Conservation (phyloP, 1,140 invertebrate genomes). For the Bathynomus jamesi region DNA sequence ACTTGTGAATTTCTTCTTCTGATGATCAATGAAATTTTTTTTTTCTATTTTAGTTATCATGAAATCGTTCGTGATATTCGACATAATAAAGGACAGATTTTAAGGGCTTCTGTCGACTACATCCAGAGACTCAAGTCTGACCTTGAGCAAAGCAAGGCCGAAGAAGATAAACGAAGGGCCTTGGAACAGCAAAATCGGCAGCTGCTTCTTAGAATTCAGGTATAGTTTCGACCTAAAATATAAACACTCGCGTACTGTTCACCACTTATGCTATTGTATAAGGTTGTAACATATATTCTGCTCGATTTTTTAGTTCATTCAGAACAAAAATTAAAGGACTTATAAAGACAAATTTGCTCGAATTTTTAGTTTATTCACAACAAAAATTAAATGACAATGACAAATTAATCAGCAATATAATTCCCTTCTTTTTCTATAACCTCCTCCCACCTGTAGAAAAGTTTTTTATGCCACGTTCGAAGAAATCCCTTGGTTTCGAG, state of each 20-base stretch:
- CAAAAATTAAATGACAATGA: no score
- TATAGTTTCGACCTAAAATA: constrained; percentile 43
- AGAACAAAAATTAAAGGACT: no score
- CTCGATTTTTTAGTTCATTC: no score
- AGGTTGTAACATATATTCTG: no score
- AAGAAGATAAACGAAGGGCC: constrained; percentile 66
- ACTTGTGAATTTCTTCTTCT: not conserved
- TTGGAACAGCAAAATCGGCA: constrained; percentile 75
- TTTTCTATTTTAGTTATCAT: constrained; percentile 53
- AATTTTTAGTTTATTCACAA: no score
- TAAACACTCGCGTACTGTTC: not conserved
- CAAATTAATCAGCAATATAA: no score
- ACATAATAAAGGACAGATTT: constrained; percentile 92
- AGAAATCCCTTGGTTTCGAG: no score
- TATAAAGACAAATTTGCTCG: no score
- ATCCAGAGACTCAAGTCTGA: constrained; percentile 84
- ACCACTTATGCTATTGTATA: not conserved
- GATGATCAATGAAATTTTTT: constrained; percentile 3
- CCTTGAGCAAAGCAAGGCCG: constrained; percentile 65
- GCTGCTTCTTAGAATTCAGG: constrained; percentile 71
- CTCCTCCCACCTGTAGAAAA: no score
- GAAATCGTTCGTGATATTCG: constrained; percentile 78
- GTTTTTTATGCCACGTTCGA: no score
- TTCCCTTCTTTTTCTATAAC: no score
- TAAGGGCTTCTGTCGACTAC: constrained; percentile 95